Evolutionary conservation across 2,888 invertebrate species (phyloP), one percentile per base, ranked within the genome.

Genomic region (Drepanosiphum platanoidis): DNA sequence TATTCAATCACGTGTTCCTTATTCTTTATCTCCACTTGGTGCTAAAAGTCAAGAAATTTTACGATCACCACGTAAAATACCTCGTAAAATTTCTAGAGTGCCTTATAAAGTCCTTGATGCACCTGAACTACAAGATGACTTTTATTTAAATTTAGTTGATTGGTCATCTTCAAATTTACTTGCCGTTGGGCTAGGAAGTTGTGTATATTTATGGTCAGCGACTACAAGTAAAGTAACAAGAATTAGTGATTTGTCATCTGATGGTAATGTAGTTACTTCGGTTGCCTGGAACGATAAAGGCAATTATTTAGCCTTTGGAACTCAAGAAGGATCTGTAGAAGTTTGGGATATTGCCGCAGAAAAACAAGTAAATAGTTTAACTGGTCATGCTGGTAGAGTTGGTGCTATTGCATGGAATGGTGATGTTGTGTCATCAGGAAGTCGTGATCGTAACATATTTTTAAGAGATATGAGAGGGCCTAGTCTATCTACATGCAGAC

Each of bases 141-240:
- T 99, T 92, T 98, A 98, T 90, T 91, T 99, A 88, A 99, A 99
- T 91, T 92, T 99, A 87, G 99, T 99, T 58, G 99, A 99, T 90
- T 99, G 99, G 99, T 98, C 98, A 8, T 96, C 98, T 80, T 97
- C 97, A 91, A 99, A 99, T 90, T 97, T 99, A 58, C 93, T 99
- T 87, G 97, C 98, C 89, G 99, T 99, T 4, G 99, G 99, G 0
- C 92, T 99, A 32, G 98, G 98, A 52, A 97, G 97, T 89, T 98
- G 98, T 90, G 99, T 99, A 0, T 99, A 99, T 90, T 91, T 99
- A 86, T 99, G 99, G 99, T 98, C 97, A 88, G 99, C 99, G 15
- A 97, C 97, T 89, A 99, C 98, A 87, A 98, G 98, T 90, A 98
- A 99, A 92, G 97, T 98, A 87, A 97, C 97, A 39, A 92, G 98